Evolutionary conservation across 2,888 invertebrate species (phyloP), one percentile per base, ranked within the genome.

Genomic region (Falcaria lacertinaria): DNA sequence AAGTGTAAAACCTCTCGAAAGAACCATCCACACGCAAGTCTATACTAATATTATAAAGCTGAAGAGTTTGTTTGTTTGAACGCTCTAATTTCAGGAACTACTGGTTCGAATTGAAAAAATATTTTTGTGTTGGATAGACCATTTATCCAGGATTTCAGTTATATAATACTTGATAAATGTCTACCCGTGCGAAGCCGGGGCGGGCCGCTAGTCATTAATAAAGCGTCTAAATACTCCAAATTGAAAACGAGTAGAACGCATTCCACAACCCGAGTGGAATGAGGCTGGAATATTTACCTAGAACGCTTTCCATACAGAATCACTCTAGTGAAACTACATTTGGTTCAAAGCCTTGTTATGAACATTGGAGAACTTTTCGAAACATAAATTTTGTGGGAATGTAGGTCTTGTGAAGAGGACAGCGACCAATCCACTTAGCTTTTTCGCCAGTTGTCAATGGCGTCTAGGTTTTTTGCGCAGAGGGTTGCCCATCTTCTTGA

Each of bases 251-350:
- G 7, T 2, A 1, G 7, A 22, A 22, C 22, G 22, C 22, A 6
- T 22, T 22, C 3, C 22, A 22, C 28, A 1, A 11, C 0, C 28
- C 11, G 11, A 28, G 7, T 3, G 7, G 3, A 11, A 28, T 28
- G 8, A 3, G 3, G 11, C 7, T 11, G 11, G 1, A 22, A 37
- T 11, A 22, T 37, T 36, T 25, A 15, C 14, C 22, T 15, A 15
- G 2, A 28, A 28, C 15, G 17, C 15, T 15, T 34, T 39, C 33
- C 34, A 28, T 34, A 28, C 13, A 39, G 17, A 43, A 39, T 28
- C 17, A 43, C 6, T 34, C 39, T 39, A 19, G 43, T 32, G 39
- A 19, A 19, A 33, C 11, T 39, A 14, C 13, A 32, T 43, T 35
- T 17, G 32, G 34, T 39, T 16, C 16, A 34, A 39, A 8, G 33